phyloP scores from a whole-genome alignment of 2,888 invertebrate genomes.

The Prostheceraeus crozeri region DNA sequence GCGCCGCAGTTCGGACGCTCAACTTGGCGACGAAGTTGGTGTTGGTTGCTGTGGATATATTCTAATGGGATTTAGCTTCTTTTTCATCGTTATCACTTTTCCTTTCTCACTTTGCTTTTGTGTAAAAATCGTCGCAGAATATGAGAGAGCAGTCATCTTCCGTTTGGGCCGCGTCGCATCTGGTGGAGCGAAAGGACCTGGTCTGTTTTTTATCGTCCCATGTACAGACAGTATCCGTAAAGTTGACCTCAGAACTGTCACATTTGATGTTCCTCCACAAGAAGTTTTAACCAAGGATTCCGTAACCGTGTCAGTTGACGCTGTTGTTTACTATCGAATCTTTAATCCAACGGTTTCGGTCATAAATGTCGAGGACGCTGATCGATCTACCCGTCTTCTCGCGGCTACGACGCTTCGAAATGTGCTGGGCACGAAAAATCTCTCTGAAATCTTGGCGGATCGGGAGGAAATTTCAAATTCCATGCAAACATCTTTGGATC shows the following conservation, averaged over 20 bases:
- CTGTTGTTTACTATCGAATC: constrained; percentile 44
- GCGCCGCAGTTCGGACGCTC: too few relatives aligned
- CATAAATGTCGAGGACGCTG: constrained; percentile 42
- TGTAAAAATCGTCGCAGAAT: constrained; percentile 79
- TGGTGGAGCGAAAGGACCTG: constrained; percentile 78
- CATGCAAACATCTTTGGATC: too few relatives aligned
- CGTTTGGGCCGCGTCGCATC: constrained; percentile 73
- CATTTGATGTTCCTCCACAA: constrained; percentile 42
- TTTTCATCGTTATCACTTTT: too few relatives aligned
- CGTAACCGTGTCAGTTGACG: constrained; percentile 50
- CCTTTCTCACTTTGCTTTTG: constrained; percentile 37
- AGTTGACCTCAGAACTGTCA: constrained; percentile 42
- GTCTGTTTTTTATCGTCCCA: constrained; percentile 85
- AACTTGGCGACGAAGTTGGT: too few relatives aligned
- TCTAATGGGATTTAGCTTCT: too few relatives aligned
- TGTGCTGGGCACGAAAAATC: constrained; percentile 44
- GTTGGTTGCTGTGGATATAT: too few relatives aligned
- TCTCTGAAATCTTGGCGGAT: constrained; percentile 47
- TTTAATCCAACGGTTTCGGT: constrained; percentile 41
- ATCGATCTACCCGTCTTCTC: constrained; percentile 40
- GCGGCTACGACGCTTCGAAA: constrained; percentile 43
- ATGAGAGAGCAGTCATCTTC: constrained; percentile 83
- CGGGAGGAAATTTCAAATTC: constrained; percentile 48
- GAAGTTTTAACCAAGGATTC: constrained; percentile 49
- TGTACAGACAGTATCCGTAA: constrained; percentile 59